A percentile compares a stretch with the other conserved stretches of the same genome.
These are phyloP conservation scores for Falcunculus frontatus DNA, from an alignment of 2,113 vertebrate genomes.

Conservation along the genomic window DNA sequence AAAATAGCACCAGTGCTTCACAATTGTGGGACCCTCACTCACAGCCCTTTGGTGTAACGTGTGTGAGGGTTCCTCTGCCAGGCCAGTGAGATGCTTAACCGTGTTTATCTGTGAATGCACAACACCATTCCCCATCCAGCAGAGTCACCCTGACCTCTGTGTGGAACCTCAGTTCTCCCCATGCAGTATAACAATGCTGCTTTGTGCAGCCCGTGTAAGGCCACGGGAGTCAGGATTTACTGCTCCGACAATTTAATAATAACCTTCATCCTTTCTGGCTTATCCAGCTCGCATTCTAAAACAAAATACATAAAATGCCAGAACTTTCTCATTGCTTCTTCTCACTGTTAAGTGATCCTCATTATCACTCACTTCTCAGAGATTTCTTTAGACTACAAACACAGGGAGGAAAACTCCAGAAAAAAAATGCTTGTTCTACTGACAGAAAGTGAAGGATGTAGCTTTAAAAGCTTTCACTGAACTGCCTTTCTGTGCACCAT, in stretches of 20 bases:
- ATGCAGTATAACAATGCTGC: constrained; percentile 47
- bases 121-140: constrained; percentile 33
- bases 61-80: neutral
- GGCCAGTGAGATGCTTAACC: neutral
- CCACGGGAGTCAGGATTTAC: constrained; percentile 43
- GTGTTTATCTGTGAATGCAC: constrained; percentile 49
- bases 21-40: neutral
- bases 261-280: constrained; percentile 49
- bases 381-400: neutral
- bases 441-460: neutral
- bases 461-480: neutral
- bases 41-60: neutral
- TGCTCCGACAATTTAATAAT: constrained; percentile 45
- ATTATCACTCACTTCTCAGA: neutral
- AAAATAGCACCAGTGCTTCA: neutral
- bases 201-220: constrained; percentile 39
- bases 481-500: neutral
- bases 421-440: neutral
- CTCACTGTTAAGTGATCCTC: neutral
- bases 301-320: neutral
- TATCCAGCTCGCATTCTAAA: constrained; percentile 12
- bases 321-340: neutral
- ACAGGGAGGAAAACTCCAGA: neutral
- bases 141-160: constrained; percentile 42
- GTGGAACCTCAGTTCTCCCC: constrained; percentile 16